Conservation (phyloP, 1,140 invertebrate species). For the Subanguina moxae region DNA sequence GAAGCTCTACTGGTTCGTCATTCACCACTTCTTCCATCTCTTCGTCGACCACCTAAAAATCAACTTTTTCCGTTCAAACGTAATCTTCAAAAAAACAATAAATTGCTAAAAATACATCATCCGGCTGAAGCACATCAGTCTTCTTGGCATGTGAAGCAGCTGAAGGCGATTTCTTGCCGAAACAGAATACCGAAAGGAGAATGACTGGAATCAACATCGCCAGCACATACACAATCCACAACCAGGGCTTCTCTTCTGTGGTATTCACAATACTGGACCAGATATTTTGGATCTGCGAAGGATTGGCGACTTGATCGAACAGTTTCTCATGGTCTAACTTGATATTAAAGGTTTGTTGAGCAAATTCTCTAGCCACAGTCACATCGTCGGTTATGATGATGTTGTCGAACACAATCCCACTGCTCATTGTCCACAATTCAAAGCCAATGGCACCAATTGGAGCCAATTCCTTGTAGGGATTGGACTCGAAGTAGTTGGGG, state of each 20-base stretch:
- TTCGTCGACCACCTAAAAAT: slow-evolving; percentile 16
- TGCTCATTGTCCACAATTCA: slow-evolving; percentile 80
- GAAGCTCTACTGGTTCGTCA: background rate
- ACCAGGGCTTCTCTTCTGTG: slow-evolving; percentile 80
- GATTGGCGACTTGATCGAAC: slow-evolving; percentile 68
- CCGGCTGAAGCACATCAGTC: slow-evolving; percentile 23
- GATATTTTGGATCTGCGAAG: slow-evolving; percentile 73
- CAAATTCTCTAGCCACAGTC: slow-evolving; percentile 74
- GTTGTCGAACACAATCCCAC: slow-evolving; percentile 83
- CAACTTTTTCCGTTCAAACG: too few species aligned
- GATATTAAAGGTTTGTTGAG: slow-evolving; percentile 76
- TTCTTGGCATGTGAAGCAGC: slow-evolving; percentile 43
- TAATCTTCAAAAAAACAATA: too few species aligned
- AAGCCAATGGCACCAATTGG: slow-evolving; percentile 66
- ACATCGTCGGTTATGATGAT: slow-evolving; percentile 82
- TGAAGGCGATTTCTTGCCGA: slow-evolving; percentile 61
- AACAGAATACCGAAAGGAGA: slow-evolving; percentile 75
- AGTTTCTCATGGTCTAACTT: slow-evolving; percentile 65
- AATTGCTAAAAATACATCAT: slow-evolving; percentile 22
- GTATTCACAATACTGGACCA: slow-evolving; percentile 65
- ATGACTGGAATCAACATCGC: slow-evolving; percentile 74
- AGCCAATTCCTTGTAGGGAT: slow-evolving; percentile 77
- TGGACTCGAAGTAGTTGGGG: slow-evolving; percentile 87
- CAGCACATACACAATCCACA: slow-evolving; percentile 65
- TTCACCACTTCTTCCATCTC: slow-evolving; percentile 17